Evolutionary conservation across 2,797 vertebrate species (phyloP).

Genomic region (Eurystomus glaucurus): DNA sequence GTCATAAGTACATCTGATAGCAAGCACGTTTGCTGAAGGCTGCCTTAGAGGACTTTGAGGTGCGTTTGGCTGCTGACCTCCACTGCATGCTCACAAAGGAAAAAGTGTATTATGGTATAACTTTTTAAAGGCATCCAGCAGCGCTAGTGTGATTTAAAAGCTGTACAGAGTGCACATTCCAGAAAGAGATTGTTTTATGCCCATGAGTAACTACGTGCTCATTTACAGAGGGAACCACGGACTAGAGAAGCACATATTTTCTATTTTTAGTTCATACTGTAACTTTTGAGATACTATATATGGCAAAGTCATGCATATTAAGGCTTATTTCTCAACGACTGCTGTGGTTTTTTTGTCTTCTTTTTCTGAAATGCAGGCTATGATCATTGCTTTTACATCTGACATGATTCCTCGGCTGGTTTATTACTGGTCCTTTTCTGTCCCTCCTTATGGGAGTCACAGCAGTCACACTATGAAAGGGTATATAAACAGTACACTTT

Average conservation of each 20-base stretch:
- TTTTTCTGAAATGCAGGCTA: conserved; percentile 84
- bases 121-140: neutral
- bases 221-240: conserved; percentile 20
- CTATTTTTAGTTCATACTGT: conserved; percentile 39
- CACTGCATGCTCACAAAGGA: neutral
- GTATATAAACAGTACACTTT: conserved; percentile 93
- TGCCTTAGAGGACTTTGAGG: neutral
- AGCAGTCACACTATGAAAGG: conserved; percentile 88
- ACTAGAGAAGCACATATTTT: neutral
- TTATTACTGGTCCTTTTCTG: conserved; percentile 96
- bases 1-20: neutral
- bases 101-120: neutral
- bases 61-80: neutral
- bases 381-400: conserved; percentile 96
- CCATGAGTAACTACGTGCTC: neutral
- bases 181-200: conserved; percentile 26
- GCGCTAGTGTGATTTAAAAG: neutral
- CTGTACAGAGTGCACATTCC: neutral
- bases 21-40: neutral
- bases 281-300: conserved; percentile 1
- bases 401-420: conserved; percentile 97
- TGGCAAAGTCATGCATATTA: neutral
- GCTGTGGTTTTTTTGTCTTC: conserved; percentile 8
- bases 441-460: conserved; percentile 87
- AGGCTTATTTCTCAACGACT: neutral